Evolutionary conservation across 1,140 invertebrate species (phyloP).

Genomic region (Chionoecetes opilio): DNA sequence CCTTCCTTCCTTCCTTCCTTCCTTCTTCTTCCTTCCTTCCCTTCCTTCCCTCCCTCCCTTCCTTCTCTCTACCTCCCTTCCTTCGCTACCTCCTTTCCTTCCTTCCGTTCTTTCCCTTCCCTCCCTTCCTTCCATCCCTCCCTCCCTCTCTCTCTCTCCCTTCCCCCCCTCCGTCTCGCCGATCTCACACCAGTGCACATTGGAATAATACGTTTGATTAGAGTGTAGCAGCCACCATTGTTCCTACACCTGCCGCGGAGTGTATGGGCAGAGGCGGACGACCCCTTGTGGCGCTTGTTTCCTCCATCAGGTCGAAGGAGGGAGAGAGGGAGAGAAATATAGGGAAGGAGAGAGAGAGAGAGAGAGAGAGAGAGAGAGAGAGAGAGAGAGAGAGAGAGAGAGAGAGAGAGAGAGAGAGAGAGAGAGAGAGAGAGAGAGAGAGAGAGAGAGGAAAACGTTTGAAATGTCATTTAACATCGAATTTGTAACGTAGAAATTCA

Average conservation of each 20-base stretch:
- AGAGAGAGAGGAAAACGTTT: too few species aligned
- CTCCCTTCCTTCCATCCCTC: not conserved
- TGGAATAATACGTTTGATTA: conserved; percentile 42
- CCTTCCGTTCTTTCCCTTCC: not conserved
- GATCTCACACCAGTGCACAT: not conserved
- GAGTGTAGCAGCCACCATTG: not conserved
- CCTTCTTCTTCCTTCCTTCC: not conserved
- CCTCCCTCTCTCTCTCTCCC: not conserved
- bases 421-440: too few species aligned
- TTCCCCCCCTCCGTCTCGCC: not conserved
- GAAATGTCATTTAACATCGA: too few species aligned
- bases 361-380: too few species aligned
- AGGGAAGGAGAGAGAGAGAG: conserved; percentile 31
- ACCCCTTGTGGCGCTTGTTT: conserved; percentile 18
- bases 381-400: too few species aligned
- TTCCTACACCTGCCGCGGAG: not conserved
- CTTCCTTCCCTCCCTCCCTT: not conserved
- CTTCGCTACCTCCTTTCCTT: not conserved
- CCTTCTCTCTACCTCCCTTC: not conserved
- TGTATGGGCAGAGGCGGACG: not conserved
- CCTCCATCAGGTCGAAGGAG: conserved; percentile 21
- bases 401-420: too few species aligned
- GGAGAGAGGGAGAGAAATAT: conserved; percentile 24
- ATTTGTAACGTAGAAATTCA: too few species aligned
- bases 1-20: not conserved